Evolutionary conservation across 2,113 vertebrate species (phyloP).

Genomic region (Thamnophis sirtalis): DNA sequence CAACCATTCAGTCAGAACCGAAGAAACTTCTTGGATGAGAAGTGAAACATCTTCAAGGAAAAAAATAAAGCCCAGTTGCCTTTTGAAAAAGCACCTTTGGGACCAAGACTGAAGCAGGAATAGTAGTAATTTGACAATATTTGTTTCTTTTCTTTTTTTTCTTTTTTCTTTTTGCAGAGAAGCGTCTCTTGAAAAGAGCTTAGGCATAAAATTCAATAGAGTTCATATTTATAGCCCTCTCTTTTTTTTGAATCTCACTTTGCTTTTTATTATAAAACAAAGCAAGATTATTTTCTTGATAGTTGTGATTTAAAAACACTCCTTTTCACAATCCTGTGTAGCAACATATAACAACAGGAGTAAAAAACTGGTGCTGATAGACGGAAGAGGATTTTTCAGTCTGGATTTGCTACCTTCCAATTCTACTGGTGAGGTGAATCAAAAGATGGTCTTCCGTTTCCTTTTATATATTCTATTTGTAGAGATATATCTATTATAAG

Average conservation of each 20-base stretch:
- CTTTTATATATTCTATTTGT: not conserved
- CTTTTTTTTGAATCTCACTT: not conserved
- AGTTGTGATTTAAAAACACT: not conserved
- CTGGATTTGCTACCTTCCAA: slow-evolving; percentile 17
- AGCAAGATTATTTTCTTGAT: not conserved
- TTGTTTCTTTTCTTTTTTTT: not conserved
- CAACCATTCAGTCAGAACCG: not conserved
- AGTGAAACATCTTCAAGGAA: not conserved
- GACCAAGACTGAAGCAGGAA: not conserved
- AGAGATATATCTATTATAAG: not conserved
- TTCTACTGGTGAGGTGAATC: not conserved
- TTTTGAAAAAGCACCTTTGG: not conserved
- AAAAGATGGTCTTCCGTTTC: slow-evolving; percentile 7
- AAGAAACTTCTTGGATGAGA: not conserved
- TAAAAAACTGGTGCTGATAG: slow-evolving; percentile 23
- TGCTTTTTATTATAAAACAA: not conserved
- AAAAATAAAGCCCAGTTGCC: not conserved
- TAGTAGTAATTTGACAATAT: not conserved
- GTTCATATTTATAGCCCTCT: not conserved
- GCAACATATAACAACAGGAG: slow-evolving; percentile 5
- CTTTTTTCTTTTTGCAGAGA: not conserved
- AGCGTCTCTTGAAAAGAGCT: not conserved
- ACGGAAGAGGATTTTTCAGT: slow-evolving; percentile 8
- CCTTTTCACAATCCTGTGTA: slow-evolving; percentile 4
- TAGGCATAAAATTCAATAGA: not conserved